Conservation (phyloP, 2,888 invertebrate species). For the Scaptomyza tumidula region DNA sequence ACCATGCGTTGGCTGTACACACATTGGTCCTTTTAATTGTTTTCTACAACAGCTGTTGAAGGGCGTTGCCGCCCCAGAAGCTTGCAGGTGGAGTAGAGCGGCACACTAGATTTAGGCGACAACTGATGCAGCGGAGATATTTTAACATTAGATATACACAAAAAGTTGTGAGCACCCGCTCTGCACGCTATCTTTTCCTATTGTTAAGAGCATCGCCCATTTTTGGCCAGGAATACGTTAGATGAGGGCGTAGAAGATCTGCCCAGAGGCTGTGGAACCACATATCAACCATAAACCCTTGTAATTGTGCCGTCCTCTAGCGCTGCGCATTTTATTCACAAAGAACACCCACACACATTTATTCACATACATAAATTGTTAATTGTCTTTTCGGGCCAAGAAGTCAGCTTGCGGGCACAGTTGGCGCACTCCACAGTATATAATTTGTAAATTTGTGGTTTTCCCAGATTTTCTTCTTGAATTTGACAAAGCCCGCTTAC, state of each 20-base stretch:
- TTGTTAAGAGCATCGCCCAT: constrained; percentile 54
- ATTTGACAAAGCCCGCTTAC: constrained; percentile 51
- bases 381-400: constrained; percentile 55
- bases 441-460: constrained; percentile 79
- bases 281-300: constrained; percentile 41
- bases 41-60: constrained; percentile 51
- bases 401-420: constrained; percentile 34
- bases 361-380: constrained; percentile 30
- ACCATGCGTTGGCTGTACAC: constrained; percentile 28
- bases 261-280: constrained; percentile 38
- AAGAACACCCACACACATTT: constrained; percentile 14
- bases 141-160: constrained; percentile 25
- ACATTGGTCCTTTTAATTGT: constrained; percentile 67
- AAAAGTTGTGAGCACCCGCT: constrained; percentile 29
- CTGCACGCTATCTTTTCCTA: constrained; percentile 29
- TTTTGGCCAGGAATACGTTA: constrained; percentile 24
- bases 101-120: constrained; percentile 21
- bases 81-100: constrained; percentile 13
- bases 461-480: constrained; percentile 61
- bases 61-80: constrained; percentile 20
- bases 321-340: constrained; percentile 37
- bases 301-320: constrained; percentile 31
- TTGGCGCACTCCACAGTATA: constrained; percentile 53
- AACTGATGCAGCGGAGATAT: constrained; percentile 28
- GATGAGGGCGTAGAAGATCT: constrained; percentile 39